These are phyloP conservation scores for Cyprinodon brontotheroides DNA, from an alignment of 2,113 vertebrate genomes.

Conservation along the genomic window DNA sequence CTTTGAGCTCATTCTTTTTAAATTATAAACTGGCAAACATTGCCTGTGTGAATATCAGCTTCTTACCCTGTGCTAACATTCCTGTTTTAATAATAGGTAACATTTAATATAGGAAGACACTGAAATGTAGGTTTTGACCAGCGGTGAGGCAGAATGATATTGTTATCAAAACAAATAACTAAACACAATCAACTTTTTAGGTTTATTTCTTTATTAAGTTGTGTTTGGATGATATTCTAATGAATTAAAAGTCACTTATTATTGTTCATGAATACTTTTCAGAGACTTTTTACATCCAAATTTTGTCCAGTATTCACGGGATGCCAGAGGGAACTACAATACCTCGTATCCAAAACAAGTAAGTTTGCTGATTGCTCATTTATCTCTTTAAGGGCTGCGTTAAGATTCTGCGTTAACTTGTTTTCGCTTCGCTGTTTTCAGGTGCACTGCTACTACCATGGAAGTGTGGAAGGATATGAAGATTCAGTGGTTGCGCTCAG, in stretches of 20 bases:
- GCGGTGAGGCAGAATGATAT: too few relatives aligned
- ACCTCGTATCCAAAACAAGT: conserved; percentile 53
- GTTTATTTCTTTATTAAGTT: background rate
- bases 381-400: background rate
- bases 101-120: too few relatives aligned
- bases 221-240: background rate
- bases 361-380: background rate
- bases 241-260: background rate
- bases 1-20: too few relatives aligned
- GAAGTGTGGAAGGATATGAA: conserved; percentile 74
- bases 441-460: conserved; percentile 77
- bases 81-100: too few relatives aligned
- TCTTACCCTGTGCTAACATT: too few relatives aligned
- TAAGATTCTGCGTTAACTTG: background rate
- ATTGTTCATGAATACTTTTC: background rate
- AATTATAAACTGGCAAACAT: too few relatives aligned
- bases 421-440: conserved; percentile 16
- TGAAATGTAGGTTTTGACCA: too few relatives aligned
- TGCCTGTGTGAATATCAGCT: too few relatives aligned
- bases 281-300: conserved; percentile 78
- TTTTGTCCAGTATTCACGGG: conserved; percentile 62
- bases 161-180: background rate
- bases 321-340: conserved; percentile 17
- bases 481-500: conserved; percentile 78
- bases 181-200: background rate